Percentiles rank a stretch among this genome's conserved stretches.
Evolutionary conservation across 2,888 invertebrate genomes (phyloP).

Genomic region (Bruchidius siliquastri): DNA sequence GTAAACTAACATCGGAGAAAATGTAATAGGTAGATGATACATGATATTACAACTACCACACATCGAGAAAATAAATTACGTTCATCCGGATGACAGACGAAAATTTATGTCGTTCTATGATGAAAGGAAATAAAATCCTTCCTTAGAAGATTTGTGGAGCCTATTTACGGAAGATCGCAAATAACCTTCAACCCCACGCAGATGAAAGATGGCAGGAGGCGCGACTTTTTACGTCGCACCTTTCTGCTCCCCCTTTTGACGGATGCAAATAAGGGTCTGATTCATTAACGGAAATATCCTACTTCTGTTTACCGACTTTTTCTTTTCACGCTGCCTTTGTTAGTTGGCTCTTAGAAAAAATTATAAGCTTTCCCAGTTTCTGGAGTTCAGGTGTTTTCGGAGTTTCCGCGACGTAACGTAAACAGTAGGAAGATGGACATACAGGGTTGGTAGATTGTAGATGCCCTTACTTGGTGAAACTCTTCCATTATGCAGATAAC

Average conservation of each 20-base stretch:
- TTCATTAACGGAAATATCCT: not conserved
- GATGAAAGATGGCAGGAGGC: not conserved
- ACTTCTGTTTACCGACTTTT: not conserved
- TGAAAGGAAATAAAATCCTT: not conserved
- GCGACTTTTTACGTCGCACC: not conserved
- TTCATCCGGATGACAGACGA: not conserved
- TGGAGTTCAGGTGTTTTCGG: not conserved
- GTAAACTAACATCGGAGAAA: too few relatives aligned
- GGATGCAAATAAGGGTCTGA: not conserved
- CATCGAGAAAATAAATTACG: not conserved
- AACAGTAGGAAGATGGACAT: too few relatives aligned
- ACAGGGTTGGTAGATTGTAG: too few relatives aligned
- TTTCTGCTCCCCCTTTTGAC: not conserved
- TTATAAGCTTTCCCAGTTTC: not conserved
- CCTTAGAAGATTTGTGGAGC: not conserved
- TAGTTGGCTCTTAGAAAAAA: not conserved
- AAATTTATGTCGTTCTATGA: not conserved
- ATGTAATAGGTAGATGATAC: too few relatives aligned
- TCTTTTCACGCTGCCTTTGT: not conserved
- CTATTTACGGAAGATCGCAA: not conserved
- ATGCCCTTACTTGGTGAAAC: too few relatives aligned
- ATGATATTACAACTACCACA: not conserved
- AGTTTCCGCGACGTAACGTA: not conserved
- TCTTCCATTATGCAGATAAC: too few relatives aligned
- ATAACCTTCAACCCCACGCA: not conserved